Conservation (phyloP, 2,888 invertebrate genomes). For the Alitta virens region DNA sequence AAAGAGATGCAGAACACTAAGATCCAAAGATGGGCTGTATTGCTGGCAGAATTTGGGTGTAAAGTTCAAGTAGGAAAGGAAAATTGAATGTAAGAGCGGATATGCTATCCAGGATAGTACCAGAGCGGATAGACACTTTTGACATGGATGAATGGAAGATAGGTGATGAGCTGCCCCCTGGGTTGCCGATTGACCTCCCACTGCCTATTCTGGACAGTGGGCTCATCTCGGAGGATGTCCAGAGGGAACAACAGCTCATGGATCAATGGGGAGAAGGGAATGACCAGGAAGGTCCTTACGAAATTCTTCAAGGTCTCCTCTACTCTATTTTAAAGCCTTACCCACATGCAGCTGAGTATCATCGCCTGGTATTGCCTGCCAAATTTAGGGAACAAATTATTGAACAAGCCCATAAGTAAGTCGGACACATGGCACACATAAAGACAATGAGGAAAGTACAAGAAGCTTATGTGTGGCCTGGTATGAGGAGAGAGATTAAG, state of each 20-base stretch:
- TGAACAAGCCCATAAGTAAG: slow-evolving; percentile 14
- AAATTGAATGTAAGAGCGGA: slow-evolving; percentile 8
- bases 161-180: background rate
- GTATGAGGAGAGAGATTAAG: too few relatives aligned
- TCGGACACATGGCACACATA: too few relatives aligned
- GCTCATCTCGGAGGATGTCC: too few relatives aligned
- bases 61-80: background rate
- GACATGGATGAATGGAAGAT: background rate
- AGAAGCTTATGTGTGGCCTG: too few relatives aligned
- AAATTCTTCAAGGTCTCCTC: background rate
- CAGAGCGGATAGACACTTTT: background rate
- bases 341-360: background rate
- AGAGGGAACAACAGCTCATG: background rate
- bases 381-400: too few relatives aligned
- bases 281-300: background rate
- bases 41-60: slow-evolving; percentile 16
- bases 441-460: too few relatives aligned
- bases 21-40: slow-evolving; percentile 10
- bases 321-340: background rate
- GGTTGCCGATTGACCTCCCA: too few relatives aligned
- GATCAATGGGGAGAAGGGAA: background rate
- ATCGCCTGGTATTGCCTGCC: too few relatives aligned
- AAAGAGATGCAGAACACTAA: slow-evolving; percentile 5
- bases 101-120: slow-evolving; percentile 3
- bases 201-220: background rate